Evolutionary conservation across 2,888 invertebrate species (phyloP).

Genomic region (Cantharis flavilabris): DNA sequence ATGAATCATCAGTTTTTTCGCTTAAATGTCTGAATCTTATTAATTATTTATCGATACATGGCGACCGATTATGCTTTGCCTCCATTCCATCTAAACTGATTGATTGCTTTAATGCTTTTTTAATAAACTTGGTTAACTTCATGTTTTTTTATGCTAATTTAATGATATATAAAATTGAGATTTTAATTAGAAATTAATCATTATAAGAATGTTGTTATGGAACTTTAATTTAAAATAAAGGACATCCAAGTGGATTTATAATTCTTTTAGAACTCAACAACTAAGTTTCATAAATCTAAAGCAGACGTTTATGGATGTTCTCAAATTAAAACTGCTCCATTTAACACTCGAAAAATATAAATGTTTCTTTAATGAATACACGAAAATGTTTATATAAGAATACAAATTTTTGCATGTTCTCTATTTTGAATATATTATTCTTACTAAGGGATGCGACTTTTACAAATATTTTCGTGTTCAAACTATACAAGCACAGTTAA

Average conservation of each 20-base stretch:
- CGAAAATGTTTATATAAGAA: constrained; percentile 15
- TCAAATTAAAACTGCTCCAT: constrained; percentile 28
- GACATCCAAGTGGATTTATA: constrained; percentile 3
- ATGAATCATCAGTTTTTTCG: constrained; percentile 15
- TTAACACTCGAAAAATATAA: constrained; percentile 30
- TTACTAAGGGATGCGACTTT: not conserved
- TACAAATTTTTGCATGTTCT: constrained; percentile 13
- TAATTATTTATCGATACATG: constrained; percentile 27
- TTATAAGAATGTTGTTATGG: not conserved
- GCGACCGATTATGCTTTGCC: constrained; percentile 17
- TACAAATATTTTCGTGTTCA: not conserved
- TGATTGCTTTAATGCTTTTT: constrained; percentile 16
- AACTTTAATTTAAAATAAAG: not conserved
- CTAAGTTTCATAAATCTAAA: constrained; percentile 37
- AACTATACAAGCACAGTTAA: not conserved
- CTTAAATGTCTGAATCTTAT: constrained; percentile 16
- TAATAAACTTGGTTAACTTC: not conserved
- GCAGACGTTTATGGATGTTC: constrained; percentile 31
- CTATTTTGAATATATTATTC: constrained; percentile 11
- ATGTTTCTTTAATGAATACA: constrained; percentile 24
- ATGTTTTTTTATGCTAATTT: not conserved
- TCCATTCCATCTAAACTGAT: constrained; percentile 21
- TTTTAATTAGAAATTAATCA: not conserved
- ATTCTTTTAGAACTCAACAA: constrained; percentile 24
- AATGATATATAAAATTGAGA: constrained; percentile 1